A percentile compares a stretch with the other conserved stretches of the same genome.
Evolutionary conservation across 2,888 invertebrate genomes (phyloP).

Genomic region (Drosophila macrospina): DNA sequence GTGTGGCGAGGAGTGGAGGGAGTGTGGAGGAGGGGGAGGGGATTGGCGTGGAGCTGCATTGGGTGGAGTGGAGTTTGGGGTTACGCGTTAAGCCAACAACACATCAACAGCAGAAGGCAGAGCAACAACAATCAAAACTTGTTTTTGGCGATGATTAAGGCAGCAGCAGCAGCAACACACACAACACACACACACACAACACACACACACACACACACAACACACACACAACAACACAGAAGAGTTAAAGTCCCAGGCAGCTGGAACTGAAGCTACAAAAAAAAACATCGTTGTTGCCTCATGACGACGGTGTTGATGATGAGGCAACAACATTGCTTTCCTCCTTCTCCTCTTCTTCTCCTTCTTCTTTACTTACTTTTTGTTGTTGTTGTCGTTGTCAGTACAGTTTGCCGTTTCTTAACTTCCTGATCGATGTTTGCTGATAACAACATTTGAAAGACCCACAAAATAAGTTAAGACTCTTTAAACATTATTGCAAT

Average conservation of each 20-base stretch:
- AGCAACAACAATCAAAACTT: conserved; percentile 51
- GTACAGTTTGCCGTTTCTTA: conserved; percentile 65
- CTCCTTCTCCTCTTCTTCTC: conserved; percentile 11
- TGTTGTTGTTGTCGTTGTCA: conserved; percentile 32
- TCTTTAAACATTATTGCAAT: conserved; percentile 5
- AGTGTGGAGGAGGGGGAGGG: not conserved
- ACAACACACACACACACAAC: conserved; percentile 4
- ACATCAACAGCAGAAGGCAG: conserved; percentile 22
- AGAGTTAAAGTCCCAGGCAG: conserved; percentile 46
- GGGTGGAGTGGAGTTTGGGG: conserved; percentile 36
- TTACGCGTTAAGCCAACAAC: conserved; percentile 55
- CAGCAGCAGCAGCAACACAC: conserved; percentile 33
- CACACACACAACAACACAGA: conserved; percentile 18
- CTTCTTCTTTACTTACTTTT: conserved; percentile 4
- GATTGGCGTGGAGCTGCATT: conserved; percentile 11
- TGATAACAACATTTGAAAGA: conserved; percentile 28
- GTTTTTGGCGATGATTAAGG: conserved; percentile 74
- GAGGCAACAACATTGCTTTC: conserved; percentile 48
- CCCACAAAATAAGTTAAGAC: conserved; percentile 14
- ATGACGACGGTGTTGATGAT: conserved; percentile 25
- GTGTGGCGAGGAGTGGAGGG: too few relatives aligned
- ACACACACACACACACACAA: conserved; percentile 15
- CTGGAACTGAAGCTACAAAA: conserved; percentile 34
- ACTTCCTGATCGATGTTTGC: conserved; percentile 55
- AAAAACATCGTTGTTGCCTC: conserved; percentile 6